Evolutionary conservation across 2,113 vertebrate genomes (phyloP), one percentile per base, ranked within the genome.

Genomic region (Sebastes fasciatus): DNA sequence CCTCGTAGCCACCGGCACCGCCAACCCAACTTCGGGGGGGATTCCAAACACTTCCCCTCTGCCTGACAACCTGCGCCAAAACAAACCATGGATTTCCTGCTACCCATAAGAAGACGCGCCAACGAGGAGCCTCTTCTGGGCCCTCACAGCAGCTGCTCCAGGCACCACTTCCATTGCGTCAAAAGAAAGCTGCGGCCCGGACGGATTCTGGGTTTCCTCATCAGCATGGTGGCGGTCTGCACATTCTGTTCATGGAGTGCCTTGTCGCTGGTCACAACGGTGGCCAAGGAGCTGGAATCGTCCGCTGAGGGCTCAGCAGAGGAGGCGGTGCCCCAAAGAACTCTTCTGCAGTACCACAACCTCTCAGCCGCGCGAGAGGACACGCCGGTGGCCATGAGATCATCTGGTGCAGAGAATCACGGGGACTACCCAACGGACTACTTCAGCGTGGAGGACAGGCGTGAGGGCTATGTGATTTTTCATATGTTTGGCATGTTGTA

Each of bases 401-500:
- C 93, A 0, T 84, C 95, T 77, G 70, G 63, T 0, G 4, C 87
- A 1, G 93, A 86, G 8, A 94, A 94, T 79, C 95, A 97, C 14
- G 98, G 97, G 71, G 98, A 99, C 80, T 99, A 99, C 76, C 98
- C 98, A 0, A 83, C 62, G 48, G 98, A 99, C 90, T 95, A 96
- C 72, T 99, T 99, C 92, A 96, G 90, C 49, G 93, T 99, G 21
- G 96, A 97, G 81, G 90, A 99, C 0, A 95, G 98, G 88, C 96
- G 97, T 74, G 94, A 93, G 70, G 98, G 98, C 55, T 97, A 94
- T 43, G 97, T 99, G 68, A 26, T 83, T 42, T 85, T 99, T 58
- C 98, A 99, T 66, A 95, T 99, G 91, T 94, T 97, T 77, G 98
- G 98, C 72, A 99, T 99, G 98, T 90, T 99, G 84, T 99, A 99